Evolutionary conservation across 2,797 vertebrate species (phyloP).

Genomic region (Babyrousa celebensis): DNA sequence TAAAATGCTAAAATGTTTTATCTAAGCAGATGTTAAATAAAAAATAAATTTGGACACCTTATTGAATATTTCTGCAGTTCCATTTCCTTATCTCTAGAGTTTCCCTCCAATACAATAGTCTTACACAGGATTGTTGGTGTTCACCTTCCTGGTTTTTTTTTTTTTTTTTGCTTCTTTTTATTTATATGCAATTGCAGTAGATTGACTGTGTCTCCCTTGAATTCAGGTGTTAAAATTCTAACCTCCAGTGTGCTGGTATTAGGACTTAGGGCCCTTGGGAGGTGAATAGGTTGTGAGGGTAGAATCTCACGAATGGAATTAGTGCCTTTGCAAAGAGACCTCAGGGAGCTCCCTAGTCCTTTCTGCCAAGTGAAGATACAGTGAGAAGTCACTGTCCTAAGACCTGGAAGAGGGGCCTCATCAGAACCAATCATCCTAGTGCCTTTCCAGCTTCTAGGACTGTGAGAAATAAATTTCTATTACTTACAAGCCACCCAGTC

Average conservation of each 20-base stretch:
- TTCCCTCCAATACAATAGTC: not conserved
- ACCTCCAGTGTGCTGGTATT: not conserved
- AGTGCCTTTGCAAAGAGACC: not conserved
- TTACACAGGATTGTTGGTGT: not conserved
- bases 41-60: not conserved
- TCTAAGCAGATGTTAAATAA: slow-evolving; percentile 6
- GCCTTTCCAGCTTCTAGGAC: not conserved
- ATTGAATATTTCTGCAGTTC: not conserved
- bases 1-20: not conserved
- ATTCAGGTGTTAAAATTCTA: not conserved
- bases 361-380: not conserved
- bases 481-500: not conserved
- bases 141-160: not conserved
- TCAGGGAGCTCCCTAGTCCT: not conserved
- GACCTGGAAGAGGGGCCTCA: not conserved
- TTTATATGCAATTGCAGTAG: not conserved
- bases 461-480: not conserved
- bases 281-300: not conserved
- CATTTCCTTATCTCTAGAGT: not conserved
- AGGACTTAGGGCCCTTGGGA: not conserved
- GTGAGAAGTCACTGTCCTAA: not conserved
- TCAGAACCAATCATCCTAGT: not conserved
- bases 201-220: not conserved
- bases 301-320: not conserved
- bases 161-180: not conserved